A percentile compares a stretch with the other conserved stretches of the same genome.
Conservation (phyloP, 1,140 invertebrate genomes). For the Conopomorpha cramerella region DNA sequence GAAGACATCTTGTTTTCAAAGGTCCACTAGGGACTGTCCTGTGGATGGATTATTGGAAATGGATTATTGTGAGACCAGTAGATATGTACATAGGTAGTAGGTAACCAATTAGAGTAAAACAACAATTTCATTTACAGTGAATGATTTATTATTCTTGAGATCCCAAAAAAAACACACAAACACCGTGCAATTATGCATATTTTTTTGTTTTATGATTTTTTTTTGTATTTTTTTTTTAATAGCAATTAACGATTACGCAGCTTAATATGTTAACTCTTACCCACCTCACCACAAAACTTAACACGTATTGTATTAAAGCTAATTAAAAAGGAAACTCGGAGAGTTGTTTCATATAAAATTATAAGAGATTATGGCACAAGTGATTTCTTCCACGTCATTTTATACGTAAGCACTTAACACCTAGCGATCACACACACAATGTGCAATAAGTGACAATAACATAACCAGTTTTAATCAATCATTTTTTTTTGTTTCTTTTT, state of each 20-base stretch:
- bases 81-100: background rate
- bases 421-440: no score
- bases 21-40: background rate
- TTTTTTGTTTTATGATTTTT: constrained; percentile 19
- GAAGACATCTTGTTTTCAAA: no score
- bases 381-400: constrained; percentile 8
- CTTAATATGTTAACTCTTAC: background rate
- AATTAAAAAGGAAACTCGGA: constrained; percentile 38
- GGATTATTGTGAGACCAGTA: background rate
- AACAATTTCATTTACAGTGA: constrained; percentile 20
- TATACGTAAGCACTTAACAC: no score
- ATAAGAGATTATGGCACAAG: constrained; percentile 8
- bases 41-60: background rate
- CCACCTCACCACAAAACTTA: background rate
- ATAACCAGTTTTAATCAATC: no score
- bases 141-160: constrained; percentile 55
- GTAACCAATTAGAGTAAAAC: constrained; percentile 9
- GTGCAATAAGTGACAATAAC: no score
- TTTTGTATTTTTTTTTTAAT: constrained; percentile 5
- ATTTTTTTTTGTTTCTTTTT: no score
- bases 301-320: constrained; percentile 5
- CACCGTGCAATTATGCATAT: constrained; percentile 31
- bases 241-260: background rate
- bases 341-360: constrained; percentile 25
- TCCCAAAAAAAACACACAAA: constrained; percentile 57